phyloP scores from a whole-genome alignment of 2,797 vertebrate species.

The Paramormyrops hopkinsi region DNA sequence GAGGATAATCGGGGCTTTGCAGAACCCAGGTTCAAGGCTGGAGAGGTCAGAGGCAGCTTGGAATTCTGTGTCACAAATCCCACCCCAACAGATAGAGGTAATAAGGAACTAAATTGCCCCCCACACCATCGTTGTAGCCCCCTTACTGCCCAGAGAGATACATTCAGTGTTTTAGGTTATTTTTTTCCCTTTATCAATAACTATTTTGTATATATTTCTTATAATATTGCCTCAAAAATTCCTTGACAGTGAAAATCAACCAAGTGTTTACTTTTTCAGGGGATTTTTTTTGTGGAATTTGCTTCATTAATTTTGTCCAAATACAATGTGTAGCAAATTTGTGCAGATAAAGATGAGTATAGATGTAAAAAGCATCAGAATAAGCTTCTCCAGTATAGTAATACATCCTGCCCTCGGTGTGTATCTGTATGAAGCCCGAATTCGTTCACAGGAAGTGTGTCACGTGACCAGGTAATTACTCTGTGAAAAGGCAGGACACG shows the following conservation, averaged over 20 bases:
- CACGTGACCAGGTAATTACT: neutral
- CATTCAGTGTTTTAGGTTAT: neutral
- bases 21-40: conserved; percentile 50
- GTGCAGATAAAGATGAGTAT: conserved; percentile 1
- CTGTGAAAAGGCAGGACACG: conserved; percentile 36
- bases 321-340: neutral
- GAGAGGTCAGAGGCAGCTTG: conserved; percentile 45
- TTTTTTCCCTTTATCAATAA: neutral
- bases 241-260: neutral
- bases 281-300: neutral
- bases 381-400: neutral
- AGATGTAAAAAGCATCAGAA: conserved; percentile 34
- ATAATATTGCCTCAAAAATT: neutral
- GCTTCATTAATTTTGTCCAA: neutral
- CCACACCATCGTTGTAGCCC: neutral
- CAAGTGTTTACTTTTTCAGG: neutral
- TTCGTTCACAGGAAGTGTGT: neutral
- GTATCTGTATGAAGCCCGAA: neutral
- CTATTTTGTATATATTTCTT: neutral
- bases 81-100: conserved; percentile 33
- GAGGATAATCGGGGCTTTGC: conserved; percentile 80
- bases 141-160: neutral
- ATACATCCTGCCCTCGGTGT: neutral
- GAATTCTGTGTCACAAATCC: conserved; percentile 44
- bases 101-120: conserved; percentile 39